Percentiles rank a stretch among this genome's conserved stretches.
Conservation (phyloP, 2,888 invertebrate species). For the Pristionchus fissidentatus region DNA sequence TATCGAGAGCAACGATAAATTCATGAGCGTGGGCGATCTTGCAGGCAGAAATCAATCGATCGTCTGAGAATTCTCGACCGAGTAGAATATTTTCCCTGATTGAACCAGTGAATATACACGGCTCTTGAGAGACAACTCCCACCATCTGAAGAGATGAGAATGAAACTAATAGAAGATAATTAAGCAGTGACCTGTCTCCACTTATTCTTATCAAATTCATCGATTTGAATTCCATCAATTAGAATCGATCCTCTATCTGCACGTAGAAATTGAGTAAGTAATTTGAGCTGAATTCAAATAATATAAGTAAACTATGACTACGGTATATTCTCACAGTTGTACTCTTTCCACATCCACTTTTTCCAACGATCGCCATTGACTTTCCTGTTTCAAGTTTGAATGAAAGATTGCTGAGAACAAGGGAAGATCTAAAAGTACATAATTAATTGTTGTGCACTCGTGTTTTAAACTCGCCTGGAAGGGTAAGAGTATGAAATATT, state of each 20-base stretch:
- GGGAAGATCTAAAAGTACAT: background rate
- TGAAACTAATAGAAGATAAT: background rate
- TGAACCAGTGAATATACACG: slow-evolving; percentile 42
- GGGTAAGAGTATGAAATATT: background rate
- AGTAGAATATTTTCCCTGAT: slow-evolving; percentile 43
- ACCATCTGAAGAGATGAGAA: slow-evolving; percentile 22
- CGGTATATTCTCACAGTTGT: background rate
- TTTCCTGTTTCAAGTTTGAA: background rate
- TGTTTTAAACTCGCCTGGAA: background rate
- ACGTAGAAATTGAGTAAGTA: background rate
- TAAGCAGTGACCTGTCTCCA: background rate
- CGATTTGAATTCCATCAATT: background rate
- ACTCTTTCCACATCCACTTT: slow-evolving; percentile 47
- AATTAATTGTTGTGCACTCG: background rate
- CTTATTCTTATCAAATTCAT: background rate
- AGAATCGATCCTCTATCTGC: background rate
- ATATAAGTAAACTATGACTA: no score
- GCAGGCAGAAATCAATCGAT: background rate
- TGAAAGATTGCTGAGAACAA: background rate
- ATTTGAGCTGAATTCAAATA: slow-evolving; percentile 19
- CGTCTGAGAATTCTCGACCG: slow-evolving; percentile 14
- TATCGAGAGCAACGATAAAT: background rate
- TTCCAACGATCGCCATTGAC: slow-evolving; percentile 31
- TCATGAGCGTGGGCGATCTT: slow-evolving; percentile 31
- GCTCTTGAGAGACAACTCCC: slow-evolving; percentile 46